Evolutionary conservation across 2,797 vertebrate genomes (phyloP).

Genomic region (Tapera naevia): DNA sequence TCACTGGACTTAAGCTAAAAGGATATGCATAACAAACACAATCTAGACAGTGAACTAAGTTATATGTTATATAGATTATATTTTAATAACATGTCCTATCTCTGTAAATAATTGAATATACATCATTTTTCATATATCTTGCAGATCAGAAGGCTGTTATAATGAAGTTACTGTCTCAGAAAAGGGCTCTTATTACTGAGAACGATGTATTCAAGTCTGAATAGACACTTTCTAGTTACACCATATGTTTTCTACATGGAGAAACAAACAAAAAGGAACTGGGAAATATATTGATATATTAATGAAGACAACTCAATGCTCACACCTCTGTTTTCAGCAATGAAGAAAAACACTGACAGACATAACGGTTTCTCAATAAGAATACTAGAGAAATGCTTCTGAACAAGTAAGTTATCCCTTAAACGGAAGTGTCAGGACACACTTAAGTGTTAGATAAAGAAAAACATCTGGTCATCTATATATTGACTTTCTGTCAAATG

Average conservation of each 20-base stretch:
- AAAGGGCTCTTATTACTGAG: background rate
- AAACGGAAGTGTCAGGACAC: background rate
- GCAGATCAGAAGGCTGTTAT: background rate
- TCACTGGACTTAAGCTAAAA: background rate
- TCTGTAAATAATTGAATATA: background rate
- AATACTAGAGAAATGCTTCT: background rate
- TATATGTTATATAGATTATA: background rate
- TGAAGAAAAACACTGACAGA: background rate
- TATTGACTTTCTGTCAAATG: background rate
- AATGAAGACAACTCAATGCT: conserved; percentile 14
- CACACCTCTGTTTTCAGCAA: background rate
- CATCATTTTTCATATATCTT: background rate
- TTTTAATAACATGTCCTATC: background rate
- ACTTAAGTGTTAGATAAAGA: background rate
- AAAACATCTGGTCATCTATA: background rate
- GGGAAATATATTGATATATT: conserved; percentile 40
- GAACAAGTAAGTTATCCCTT: background rate
- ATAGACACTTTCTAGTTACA: background rate
- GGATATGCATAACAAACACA: background rate
- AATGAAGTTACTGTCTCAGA: background rate
- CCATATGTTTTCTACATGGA: too few species aligned
- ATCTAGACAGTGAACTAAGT: background rate
- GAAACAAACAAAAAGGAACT: background rate
- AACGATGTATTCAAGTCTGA: background rate
- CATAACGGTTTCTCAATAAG: background rate